Base-by-base conservation (phyloP, 2,113 vertebrate species). In the Corapipo altera region DNA sequence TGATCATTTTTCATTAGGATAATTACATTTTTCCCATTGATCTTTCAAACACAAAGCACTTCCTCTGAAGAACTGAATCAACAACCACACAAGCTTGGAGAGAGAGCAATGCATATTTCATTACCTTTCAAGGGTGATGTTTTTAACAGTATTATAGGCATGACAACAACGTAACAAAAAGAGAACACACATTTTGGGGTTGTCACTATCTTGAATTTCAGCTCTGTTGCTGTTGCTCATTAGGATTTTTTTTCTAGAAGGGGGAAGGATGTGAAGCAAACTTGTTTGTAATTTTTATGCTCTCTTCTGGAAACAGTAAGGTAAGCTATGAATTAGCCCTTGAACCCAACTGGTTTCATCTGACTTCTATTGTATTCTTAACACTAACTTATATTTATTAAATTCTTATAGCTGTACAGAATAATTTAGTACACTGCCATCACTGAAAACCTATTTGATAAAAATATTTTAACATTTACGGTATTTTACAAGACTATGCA, bases 51-150 rank as follows among this genome's bases (percentile, higher is more conserved):
- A 84, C 20, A 35, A 28, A 39, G 8, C 20, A 15, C 35, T 84
- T 84, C 41, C 22, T 74, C 44, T 72, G 37, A 86, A 78, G 72
- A 94, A 91, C 17, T 66, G 51, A 88, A 74, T 66, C 67, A 91
- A 69, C 16, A 86, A 58, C 11, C 19, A 66, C n/a, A 55, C 1
- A 85, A 32, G 20, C 33, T 15, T 13, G 30, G 15, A 71, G 21
- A 65, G 2, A 73, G 3, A 77, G 23, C 10, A 64, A 59, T 12
- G 12, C 8, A 1, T 52, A 58, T 52, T 90, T 77, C 27, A 77
- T 39, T 41, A 77, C 46, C 30, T 90, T 27, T 11, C 15, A 49
- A 61, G 7, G 3, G 18, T 14, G 28, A 49, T 5, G 16, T 44
- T 88, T 79, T 46, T 39, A 88, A 71, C 5, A 66, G 15, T 9